Conservation (phyloP, 2,888 invertebrate genomes). For the Heteromyza rotundicornis region DNA sequence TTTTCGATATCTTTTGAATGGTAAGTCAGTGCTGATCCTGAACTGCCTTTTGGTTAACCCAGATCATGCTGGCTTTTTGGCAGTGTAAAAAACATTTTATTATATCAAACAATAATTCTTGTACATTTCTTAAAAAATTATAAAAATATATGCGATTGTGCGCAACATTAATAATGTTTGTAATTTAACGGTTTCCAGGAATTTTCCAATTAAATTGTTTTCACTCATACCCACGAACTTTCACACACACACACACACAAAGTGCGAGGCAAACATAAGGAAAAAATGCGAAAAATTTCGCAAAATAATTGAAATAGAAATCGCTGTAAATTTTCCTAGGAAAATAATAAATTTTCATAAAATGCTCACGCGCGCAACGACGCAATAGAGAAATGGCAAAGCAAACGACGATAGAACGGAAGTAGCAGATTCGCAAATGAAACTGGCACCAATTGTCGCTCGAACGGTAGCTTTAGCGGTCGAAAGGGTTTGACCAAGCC, state of each 20-base stretch:
- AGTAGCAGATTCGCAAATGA: neutral
- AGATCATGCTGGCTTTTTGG: too few species aligned
- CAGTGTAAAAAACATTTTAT: too few species aligned
- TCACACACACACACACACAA: too few species aligned
- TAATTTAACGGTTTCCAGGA: neutral
- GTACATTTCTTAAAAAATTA: too few species aligned
- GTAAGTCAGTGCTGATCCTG: too few species aligned
- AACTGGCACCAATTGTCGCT: neutral
- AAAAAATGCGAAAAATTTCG: constrained; percentile 15
- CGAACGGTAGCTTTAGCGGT: neutral
- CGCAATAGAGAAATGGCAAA: too few species aligned
- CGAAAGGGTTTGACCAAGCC: neutral
- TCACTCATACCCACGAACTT: too few species aligned
- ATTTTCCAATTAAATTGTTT: constrained; percentile 19
- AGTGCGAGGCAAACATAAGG: too few species aligned
- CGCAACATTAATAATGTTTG: neutral
- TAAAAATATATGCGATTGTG: too few species aligned
- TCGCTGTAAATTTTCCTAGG: constrained; percentile 38
- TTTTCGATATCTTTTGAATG: too few species aligned
- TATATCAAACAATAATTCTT: too few species aligned
- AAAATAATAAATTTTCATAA: constrained; percentile 42
- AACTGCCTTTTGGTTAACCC: too few species aligned
- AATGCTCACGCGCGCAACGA: constrained; percentile 18
- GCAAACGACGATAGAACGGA: neutral
- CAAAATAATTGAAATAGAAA: constrained; percentile 41